A percentile compares a stretch with the other conserved stretches of the same genome.
Conservation (phyloP, 2,888 invertebrate genomes). For the Kuschelorhynchus macadamiae region DNA sequence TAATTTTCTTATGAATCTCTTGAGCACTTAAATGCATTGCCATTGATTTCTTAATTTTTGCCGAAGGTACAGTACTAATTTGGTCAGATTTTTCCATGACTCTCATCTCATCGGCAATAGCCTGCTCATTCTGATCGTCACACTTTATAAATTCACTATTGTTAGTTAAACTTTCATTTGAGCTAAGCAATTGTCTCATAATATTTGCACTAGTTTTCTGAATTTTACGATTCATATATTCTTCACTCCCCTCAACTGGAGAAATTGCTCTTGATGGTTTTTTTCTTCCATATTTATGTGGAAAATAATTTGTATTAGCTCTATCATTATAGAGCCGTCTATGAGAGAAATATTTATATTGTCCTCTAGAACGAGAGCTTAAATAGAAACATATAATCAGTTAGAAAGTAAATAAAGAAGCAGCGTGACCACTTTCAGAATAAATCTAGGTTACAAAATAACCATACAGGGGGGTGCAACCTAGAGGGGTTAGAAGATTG, state of each 20-base stretch:
- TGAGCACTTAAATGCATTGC: constrained; percentile 53
- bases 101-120: neutral
- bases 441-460: too few relatives aligned
- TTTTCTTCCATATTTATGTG: neutral
- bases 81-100: neutral
- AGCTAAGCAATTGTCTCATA: constrained; percentile 59
- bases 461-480: too few relatives aligned
- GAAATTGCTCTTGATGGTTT: constrained; percentile 50
- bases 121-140: neutral
- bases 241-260: constrained; percentile 64
- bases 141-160: neutral
- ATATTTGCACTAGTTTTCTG: constrained; percentile 64
- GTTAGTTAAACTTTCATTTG: constrained; percentile 25
- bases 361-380: constrained; percentile 9
- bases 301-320: neutral
- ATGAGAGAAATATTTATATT: neutral
- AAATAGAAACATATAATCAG: constrained; percentile 12
- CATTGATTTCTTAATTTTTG: constrained; percentile 43
- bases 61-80: neutral
- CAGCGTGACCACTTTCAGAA: too few relatives aligned
- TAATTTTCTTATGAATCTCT: constrained; percentile 64
- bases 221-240: constrained; percentile 63
- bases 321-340: neutral
- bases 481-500: too few relatives aligned
- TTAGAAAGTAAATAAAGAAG: neutral